Percentiles rank a stretch among this genome's conserved stretches.
These are phyloP conservation scores for Sorex fumeus DNA, from an alignment of 2,113 vertebrate genomes.

Conservation along the genomic window DNA sequence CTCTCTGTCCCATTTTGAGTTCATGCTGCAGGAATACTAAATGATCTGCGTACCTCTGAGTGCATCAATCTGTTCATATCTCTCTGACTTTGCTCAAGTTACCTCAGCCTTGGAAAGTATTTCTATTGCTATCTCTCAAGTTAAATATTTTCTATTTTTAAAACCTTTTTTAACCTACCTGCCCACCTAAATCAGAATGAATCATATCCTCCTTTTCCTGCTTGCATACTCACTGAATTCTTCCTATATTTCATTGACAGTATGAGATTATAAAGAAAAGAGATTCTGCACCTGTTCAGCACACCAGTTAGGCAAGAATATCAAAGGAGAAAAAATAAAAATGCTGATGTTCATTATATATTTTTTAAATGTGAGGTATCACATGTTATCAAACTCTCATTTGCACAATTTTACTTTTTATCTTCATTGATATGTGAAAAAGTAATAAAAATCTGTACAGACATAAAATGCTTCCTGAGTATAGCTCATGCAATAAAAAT, in stretches of 20 bases:
- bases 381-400: not conserved
- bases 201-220: conserved; percentile 41
- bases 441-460: too few relatives aligned
- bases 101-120: not conserved
- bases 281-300: not conserved
- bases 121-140: conserved; percentile 55
- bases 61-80: conserved; percentile 9
- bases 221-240: not conserved
- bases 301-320: not conserved
- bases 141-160: conserved; percentile 57
- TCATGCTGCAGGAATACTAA: conserved; percentile 42
- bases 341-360: not conserved
- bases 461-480: too few relatives aligned
- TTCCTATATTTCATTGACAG: conserved; percentile 13
- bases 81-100: conserved; percentile 32
- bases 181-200: conserved; percentile 9
- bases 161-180: not conserved
- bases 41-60: conserved; percentile 2
- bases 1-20: conserved; percentile 25
- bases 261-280: conserved; percentile 61
- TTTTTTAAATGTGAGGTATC: conserved; percentile 17
- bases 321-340: not conserved
- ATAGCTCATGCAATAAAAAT: too few relatives aligned
- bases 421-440: too few relatives aligned
- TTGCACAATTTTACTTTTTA: not conserved